phyloP scores from a whole-genome alignment of 35 echinoderm and acorn worm species.

The Acanthaster planci region DNA sequence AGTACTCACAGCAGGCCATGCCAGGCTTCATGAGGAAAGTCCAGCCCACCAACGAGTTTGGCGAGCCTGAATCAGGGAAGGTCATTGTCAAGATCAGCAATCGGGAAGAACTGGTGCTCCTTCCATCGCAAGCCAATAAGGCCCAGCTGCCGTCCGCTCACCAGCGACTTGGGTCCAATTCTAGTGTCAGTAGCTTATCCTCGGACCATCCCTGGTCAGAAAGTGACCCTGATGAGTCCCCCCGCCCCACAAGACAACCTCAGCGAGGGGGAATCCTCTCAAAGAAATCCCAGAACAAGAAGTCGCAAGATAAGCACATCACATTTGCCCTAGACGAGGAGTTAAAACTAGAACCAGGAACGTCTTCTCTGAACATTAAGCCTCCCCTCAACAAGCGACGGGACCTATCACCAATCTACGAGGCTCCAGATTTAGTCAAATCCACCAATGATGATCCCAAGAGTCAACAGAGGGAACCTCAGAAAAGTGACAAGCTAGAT shows the following conservation, averaged over 20 bases:
- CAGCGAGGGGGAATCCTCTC: conserved; percentile 44
- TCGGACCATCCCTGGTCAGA: conserved; percentile 50
- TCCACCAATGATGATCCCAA: not conserved
- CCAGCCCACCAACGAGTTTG: conserved; percentile 22
- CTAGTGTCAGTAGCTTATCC: conserved; percentile 48
- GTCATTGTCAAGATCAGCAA: not conserved
- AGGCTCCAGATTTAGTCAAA: conserved; percentile 35
- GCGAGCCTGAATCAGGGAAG: not conserved
- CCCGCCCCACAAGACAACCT: conserved; percentile 18
- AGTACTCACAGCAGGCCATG: conserved; percentile 30
- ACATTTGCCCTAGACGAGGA: conserved; percentile 48
- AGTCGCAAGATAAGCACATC: conserved; percentile 51
- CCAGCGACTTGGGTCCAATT: conserved; percentile 49
- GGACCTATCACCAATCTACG: conserved; percentile 61
- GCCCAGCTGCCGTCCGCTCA: not conserved
- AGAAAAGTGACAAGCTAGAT: not conserved
- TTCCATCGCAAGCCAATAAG: not conserved
- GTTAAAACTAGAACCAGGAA: not conserved
- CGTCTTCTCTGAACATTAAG: not conserved
- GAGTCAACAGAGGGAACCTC: not conserved
- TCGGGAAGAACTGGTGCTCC: not conserved
- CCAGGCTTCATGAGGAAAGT: conserved; percentile 52
- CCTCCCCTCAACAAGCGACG: conserved; percentile 23
- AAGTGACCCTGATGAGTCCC: conserved; percentile 34
- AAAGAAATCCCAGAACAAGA: conserved; percentile 30